These are phyloP conservation scores for Ridgeia piscesae DNA, from an alignment of 1,140 invertebrate genomes.

Conservation along the genomic window DNA sequence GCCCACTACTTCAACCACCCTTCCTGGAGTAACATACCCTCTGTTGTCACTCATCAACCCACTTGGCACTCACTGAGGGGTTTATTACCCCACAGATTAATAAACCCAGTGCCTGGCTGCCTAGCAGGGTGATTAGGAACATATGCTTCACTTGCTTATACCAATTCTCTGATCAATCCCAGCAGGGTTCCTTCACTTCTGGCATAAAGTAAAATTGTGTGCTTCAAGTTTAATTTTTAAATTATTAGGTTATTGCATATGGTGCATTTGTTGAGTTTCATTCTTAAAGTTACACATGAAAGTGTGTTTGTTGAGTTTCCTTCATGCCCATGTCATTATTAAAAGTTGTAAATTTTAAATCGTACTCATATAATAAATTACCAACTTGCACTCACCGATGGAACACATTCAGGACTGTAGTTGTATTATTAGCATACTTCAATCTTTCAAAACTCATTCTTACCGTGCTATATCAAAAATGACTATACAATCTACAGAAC, in stretches of 20 bases:
- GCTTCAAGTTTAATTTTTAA: no score
- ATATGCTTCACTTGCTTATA: background rate
- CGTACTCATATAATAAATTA: background rate
- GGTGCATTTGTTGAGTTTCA: background rate
- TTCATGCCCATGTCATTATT: no score
- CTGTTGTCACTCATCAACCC: background rate
- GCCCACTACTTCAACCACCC: background rate
- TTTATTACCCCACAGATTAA: conserved; percentile 1
- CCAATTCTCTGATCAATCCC: background rate
- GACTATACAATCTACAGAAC: background rate
- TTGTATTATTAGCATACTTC: no score
- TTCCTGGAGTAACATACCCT: background rate
- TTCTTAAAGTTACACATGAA: background rate
- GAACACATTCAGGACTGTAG: no score
- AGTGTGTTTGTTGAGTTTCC: no score
- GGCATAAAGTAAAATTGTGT: background rate
- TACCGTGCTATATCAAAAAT: background rate
- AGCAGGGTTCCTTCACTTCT: background rate
- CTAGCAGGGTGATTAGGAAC: background rate
- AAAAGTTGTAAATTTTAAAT: background rate
- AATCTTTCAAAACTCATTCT: no score
- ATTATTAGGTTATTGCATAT: no score
- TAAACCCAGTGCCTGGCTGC: background rate
- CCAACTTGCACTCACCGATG: no score
- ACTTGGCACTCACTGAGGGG: background rate